A percentile compares a stretch with the other conserved stretches of the same genome.
phyloP scores from a whole-genome alignment of 1,140 invertebrate species.

The Adelges cooleyi region DNA sequence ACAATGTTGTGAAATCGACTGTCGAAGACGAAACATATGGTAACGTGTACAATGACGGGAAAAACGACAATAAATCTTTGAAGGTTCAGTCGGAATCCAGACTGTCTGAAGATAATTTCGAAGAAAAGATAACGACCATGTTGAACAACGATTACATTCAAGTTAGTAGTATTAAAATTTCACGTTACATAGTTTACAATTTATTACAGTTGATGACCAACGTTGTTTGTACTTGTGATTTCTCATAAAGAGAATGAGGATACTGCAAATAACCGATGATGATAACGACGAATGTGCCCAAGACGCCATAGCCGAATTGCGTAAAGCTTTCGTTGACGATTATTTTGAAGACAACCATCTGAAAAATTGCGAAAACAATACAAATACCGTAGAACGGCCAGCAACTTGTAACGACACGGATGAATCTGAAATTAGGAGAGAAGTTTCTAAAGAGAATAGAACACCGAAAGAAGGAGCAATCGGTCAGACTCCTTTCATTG shows the following conservation, averaged over 20 bases:
- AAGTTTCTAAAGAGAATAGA: too few relatives aligned
- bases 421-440: too few relatives aligned
- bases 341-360: too few relatives aligned
- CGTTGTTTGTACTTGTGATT: too few relatives aligned
- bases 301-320: background rate
- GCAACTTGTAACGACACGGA: too few relatives aligned
- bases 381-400: too few relatives aligned
- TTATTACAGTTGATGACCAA: too few relatives aligned
- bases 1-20: background rate
- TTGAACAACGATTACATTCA: conserved; percentile 3
- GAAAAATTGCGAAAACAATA: too few relatives aligned
- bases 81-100: background rate
- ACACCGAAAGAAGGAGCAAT: too few relatives aligned
- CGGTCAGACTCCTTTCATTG: too few relatives aligned
- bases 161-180: background rate
- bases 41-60: background rate
- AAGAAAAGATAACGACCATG: conserved; percentile 1
- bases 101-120: background rate
- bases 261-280: background rate
- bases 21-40: background rate
- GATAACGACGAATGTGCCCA: background rate
- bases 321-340: background rate
- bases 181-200: too few relatives aligned
- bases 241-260: background rate
- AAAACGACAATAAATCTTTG: background rate